Evolutionary conservation across 1,140 invertebrate genomes (phyloP), one percentile per base, ranked within the genome.

Genomic region (Cheumatopsyche charites): DNA sequence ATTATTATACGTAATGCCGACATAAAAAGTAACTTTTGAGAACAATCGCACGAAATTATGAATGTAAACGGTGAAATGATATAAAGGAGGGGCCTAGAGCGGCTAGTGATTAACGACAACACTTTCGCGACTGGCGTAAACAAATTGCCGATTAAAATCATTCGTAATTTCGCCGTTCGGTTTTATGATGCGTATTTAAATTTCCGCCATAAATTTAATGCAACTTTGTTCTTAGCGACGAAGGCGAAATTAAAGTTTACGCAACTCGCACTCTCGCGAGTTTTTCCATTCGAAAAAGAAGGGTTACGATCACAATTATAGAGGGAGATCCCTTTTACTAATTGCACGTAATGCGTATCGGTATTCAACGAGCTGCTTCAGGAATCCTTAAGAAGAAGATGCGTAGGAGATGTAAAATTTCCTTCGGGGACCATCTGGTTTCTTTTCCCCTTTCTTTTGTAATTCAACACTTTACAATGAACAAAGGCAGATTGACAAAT

Each of bases 321-420:
- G n/a, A 9, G 47, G 65, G 13, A 13, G 47, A 67, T 23, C 43
- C 65, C 65, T 49, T 49, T 49, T n/a, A 49, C 65, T 49, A 67
- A 67, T 67, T 67, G 43, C 62, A 63, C 70, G 25, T 63, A 65
- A 65, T 65, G 70, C 70, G 70, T 71, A 71, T 26, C 45, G 61
- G 62, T 55, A 71, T 65, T 65, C 65, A n/a, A 3, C 45, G 13
- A 62, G 68, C 62, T 62, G 55, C 68, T 70, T 29, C 15, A 47
- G 26, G 70, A 71, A 71, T 71, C 62, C 70, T 63, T 71, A 71
- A 63, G 65, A 71, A n/a, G n/a, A n/a, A 43, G 41, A 19, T 62
- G 15, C 58, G 9, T 3, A 3, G 9, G 17, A 29, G 55, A 42
- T n/a, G 23, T 29, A 61, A 17, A 49, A 43, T 67, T 45, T 49